A percentile compares a stretch with the other conserved stretches of the same genome.
phyloP scores from a whole-genome alignment of 92 coral and sea anemone species.

The Epizoanthus scotinus region DNA sequence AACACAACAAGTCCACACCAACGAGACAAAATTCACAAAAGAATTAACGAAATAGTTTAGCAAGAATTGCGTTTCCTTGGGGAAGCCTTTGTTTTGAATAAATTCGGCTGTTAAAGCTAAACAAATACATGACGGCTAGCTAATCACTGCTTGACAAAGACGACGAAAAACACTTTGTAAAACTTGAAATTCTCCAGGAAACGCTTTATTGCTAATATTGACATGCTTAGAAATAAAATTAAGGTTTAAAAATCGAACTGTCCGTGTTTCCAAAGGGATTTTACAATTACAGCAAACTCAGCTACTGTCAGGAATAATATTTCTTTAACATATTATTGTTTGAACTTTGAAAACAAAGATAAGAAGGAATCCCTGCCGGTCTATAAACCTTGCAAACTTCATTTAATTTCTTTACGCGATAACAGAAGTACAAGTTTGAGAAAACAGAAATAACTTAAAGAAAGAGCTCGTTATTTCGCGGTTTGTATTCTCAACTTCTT shows the following conservation, averaged over 20 bases:
- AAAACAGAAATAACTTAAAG: constrained; percentile 1
- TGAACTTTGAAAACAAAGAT: constrained; percentile 14
- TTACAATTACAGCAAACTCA: no score
- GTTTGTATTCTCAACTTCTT: neutral
- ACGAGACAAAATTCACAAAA: constrained; percentile 8
- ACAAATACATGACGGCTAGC: constrained; percentile 11
- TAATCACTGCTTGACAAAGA: constrained; percentile 34
- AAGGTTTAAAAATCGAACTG: neutral
- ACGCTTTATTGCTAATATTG: neutral
- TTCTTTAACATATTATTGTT: neutral
- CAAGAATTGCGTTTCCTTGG: constrained; percentile 25
- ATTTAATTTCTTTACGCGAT: neutral
- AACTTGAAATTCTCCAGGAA: constrained; percentile 25
- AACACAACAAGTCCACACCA: neutral
- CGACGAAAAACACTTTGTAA: constrained; percentile 22
- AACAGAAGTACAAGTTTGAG: neutral
- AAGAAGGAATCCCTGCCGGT: neutral
- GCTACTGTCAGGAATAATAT: neutral
- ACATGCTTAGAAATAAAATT: constrained; percentile 3
- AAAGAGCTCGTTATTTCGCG: constrained; percentile 5
- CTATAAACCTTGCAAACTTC: neutral
- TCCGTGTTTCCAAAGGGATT: neutral
- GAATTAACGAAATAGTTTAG: constrained; percentile 14
- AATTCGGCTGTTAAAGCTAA: constrained; percentile 32
- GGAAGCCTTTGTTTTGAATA: constrained; percentile 21